Conservation (phyloP, 1,140 invertebrate genomes). For the Drosophila setifemur region DNA sequence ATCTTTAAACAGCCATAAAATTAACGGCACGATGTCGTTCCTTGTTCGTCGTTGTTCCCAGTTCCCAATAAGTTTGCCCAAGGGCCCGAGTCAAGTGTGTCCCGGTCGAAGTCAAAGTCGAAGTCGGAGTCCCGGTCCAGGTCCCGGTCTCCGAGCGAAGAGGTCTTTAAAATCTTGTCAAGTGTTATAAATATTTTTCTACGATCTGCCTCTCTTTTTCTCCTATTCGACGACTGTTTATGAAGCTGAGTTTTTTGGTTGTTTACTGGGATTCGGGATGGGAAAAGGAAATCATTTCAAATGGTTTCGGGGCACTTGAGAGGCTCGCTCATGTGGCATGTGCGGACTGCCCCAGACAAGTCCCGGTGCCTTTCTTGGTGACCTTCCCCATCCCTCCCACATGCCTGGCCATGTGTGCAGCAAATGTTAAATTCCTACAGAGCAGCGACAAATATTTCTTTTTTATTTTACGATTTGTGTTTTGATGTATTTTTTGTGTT, state of each 20-base stretch:
- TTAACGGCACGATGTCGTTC: constrained; percentile 67
- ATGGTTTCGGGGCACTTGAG: constrained; percentile 64
- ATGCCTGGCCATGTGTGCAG: constrained; percentile 58
- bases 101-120: constrained; percentile 9
- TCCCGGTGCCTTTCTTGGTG: constrained; percentile 14
- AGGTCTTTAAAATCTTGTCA: constrained; percentile 67
- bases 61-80: constrained; percentile 22
- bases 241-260: constrained; percentile 6
- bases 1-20: constrained; percentile 77
- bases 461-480: constrained; percentile 27
- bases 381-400: not conserved
- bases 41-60: constrained; percentile 26
- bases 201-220: constrained; percentile 42
- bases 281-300: constrained; percentile 57
- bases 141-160: constrained; percentile 7
- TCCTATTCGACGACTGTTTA: too few relatives aligned
- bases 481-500: constrained; percentile 14
- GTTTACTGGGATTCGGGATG: constrained; percentile 13
- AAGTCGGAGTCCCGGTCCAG: not conserved
- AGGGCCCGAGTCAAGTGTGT: constrained; percentile 57
- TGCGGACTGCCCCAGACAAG: constrained; percentile 40
- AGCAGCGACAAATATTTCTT: constrained; percentile 51
- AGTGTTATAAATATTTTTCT: constrained; percentile 78
- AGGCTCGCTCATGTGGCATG: constrained; percentile 33
- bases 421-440: constrained; percentile 58